Conservation (phyloP, 2,113 vertebrate species). For the Triplophysa rosa region DNA sequence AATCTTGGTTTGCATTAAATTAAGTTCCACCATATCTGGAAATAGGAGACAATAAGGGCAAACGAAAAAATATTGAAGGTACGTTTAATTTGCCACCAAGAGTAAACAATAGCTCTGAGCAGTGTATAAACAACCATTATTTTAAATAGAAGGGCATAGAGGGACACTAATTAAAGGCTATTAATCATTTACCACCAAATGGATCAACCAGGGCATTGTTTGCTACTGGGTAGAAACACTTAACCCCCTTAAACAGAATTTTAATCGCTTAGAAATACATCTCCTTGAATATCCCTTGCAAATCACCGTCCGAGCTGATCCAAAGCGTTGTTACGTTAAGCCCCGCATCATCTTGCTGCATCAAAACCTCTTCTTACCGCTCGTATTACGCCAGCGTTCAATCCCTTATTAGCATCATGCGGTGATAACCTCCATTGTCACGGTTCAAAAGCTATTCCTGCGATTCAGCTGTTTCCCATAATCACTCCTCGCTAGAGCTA, state of each 20-base stretch:
- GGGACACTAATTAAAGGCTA: constrained; percentile 54
- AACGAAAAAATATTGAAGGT: constrained; percentile 19
- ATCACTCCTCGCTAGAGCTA: constrained; percentile 65
- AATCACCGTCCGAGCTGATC: constrained; percentile 21
- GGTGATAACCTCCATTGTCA: constrained; percentile 62
- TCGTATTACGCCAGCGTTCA: constrained; percentile 56
- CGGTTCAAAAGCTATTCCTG: constrained; percentile 65
- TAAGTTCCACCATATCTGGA: constrained; percentile 23
- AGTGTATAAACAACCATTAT: constrained; percentile 41
- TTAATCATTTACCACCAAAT: constrained; percentile 49
- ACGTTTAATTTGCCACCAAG: constrained; percentile 28
- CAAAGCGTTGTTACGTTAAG: constrained; percentile 42
- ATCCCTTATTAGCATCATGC: constrained; percentile 63
- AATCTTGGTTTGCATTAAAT: constrained; percentile 41
- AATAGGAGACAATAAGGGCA: constrained; percentile 37
- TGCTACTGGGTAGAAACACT: constrained; percentile 39
- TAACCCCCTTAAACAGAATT: constrained; percentile 43
- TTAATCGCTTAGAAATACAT: constrained; percentile 31
- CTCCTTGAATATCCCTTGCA: constrained; percentile 37
- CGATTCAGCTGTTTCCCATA: constrained; percentile 68
- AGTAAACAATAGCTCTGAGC: constrained; percentile 48
- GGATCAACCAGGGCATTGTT: constrained; percentile 44
- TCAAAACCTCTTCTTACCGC: constrained; percentile 34
- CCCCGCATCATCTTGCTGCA: constrained; percentile 41
- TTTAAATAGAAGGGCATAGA: constrained; percentile 41